A percentile compares a stretch with the other conserved stretches of the same genome.
Conservation (phyloP, 2,113 vertebrate species). For the Ciconia maguari region DNA sequence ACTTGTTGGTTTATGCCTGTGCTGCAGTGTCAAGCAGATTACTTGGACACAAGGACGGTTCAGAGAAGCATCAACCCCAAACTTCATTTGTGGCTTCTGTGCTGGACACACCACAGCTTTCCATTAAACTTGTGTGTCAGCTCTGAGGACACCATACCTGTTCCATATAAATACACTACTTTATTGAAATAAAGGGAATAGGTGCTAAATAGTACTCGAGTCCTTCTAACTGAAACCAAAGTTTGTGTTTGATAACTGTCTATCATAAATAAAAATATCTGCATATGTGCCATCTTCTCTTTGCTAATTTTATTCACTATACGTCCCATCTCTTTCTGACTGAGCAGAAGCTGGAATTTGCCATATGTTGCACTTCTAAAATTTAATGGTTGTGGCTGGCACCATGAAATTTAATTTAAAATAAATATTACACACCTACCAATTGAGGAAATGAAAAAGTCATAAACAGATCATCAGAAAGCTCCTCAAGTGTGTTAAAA, state of each 20-base stretch:
- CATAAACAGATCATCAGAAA: constrained; percentile 46
- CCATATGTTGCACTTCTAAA: not conserved
- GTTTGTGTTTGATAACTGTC: not conserved
- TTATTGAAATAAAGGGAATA: not conserved
- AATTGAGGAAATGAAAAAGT: constrained; percentile 14
- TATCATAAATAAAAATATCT: not conserved
- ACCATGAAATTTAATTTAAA: constrained; percentile 49
- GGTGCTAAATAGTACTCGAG: not conserved
- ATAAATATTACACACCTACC: constrained; percentile 18
- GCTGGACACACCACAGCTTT: not conserved
- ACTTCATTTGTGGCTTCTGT: rapidly evolving
- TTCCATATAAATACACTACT: not conserved
- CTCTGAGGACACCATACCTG: not conserved
- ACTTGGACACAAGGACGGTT: not conserved
- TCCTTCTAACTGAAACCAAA: not conserved
- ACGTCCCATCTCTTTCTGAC: not conserved
- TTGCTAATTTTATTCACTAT: not conserved
- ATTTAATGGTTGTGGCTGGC: not conserved
- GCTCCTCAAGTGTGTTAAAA: constrained; percentile 6
- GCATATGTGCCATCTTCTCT: not conserved
- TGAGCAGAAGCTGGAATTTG: constrained; percentile 13
- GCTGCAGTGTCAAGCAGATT: not conserved
- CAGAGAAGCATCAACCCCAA: not conserved
- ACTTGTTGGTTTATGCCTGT: not conserved
- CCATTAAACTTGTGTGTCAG: not conserved